These are phyloP conservation scores for Macquaria australasica DNA, from an alignment of 2,113 vertebrate species.

Conservation along the genomic window DNA sequence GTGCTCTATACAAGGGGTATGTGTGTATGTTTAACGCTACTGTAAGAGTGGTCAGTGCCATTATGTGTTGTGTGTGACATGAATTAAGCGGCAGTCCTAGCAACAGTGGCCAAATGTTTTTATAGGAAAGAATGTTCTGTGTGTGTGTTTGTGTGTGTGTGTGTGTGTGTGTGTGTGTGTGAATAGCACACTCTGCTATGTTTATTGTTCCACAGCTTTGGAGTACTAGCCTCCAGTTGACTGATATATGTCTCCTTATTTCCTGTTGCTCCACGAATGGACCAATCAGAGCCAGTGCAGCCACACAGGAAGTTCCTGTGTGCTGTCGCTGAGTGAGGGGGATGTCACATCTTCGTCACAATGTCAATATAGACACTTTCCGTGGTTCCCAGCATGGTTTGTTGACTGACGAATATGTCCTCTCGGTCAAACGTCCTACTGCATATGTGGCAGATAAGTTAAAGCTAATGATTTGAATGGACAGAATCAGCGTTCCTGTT, in stretches of 20 bases:
- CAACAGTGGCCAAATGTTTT: conserved; percentile 56
- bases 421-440: conserved; percentile 21
- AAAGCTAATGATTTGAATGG: conserved; percentile 1
- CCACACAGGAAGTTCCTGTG: conserved; percentile 60
- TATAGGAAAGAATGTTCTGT: conserved; percentile 37
- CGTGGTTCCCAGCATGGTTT: conserved; percentile 26
- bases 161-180: conserved; percentile 30
- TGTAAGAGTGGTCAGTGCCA: not conserved
- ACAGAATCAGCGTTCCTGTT: not conserved
- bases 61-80: conserved; percentile 25
- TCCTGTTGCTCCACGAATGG: conserved; percentile 64
- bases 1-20: not conserved
- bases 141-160: conserved; percentile 28
- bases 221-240: conserved; percentile 66
- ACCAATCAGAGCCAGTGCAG: conserved; percentile 56
- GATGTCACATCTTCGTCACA: conserved; percentile 67
- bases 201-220: conserved; percentile 74
- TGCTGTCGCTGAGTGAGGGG: conserved; percentile 70
- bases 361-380: conserved; percentile 62
- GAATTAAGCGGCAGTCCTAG: conserved; percentile 14
- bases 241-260: conserved; percentile 74
- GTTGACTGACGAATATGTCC: conserved; percentile 43
- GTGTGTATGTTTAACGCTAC: conserved; percentile 10
- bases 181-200: conserved; percentile 21
- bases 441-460: conserved; percentile 10